Evolutionary conservation across 2,888 invertebrate species (phyloP).

Genomic region (Aspidiotus rigidus): DNA sequence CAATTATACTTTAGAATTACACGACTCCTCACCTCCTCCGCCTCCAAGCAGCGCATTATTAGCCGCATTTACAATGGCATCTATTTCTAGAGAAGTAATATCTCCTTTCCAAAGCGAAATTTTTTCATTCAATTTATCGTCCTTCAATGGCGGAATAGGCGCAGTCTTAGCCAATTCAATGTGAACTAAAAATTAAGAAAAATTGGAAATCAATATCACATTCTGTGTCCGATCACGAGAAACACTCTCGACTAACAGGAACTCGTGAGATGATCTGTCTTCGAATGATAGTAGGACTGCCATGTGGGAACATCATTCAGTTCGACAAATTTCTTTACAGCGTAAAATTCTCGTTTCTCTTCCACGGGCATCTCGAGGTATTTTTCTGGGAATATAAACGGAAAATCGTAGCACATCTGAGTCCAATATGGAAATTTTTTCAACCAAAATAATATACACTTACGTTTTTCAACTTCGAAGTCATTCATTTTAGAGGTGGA

Average conservation of each 20-base stretch:
- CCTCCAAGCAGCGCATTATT: conserved; percentile 66
- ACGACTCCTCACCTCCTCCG: conserved; percentile 56
- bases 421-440: background rate
- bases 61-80: conserved; percentile 85
- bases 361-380: conserved; percentile 19
- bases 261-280: conserved; percentile 3
- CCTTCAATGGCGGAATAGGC: conserved; percentile 40
- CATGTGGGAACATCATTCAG: conserved; percentile 9
- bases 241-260: conserved; percentile 1
- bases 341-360: conserved; percentile 14
- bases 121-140: conserved; percentile 49
- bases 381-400: conserved; percentile 12
- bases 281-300: conserved; percentile 2
- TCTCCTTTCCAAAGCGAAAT: conserved; percentile 66
- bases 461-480: conserved; percentile 8
- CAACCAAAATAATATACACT: background rate
- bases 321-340: background rate
- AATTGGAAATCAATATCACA: background rate
- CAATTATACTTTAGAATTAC: background rate
- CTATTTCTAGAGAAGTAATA: conserved; percentile 73
- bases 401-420: too few relatives aligned
- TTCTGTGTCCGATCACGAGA: too few relatives aligned
- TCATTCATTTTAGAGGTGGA: background rate
- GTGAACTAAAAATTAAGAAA: conserved; percentile 9
- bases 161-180: background rate